Evolutionary conservation across 2,797 vertebrate genomes (phyloP), one percentile per base, ranked within the genome.

Genomic region (Selene dorsalis): DNA sequence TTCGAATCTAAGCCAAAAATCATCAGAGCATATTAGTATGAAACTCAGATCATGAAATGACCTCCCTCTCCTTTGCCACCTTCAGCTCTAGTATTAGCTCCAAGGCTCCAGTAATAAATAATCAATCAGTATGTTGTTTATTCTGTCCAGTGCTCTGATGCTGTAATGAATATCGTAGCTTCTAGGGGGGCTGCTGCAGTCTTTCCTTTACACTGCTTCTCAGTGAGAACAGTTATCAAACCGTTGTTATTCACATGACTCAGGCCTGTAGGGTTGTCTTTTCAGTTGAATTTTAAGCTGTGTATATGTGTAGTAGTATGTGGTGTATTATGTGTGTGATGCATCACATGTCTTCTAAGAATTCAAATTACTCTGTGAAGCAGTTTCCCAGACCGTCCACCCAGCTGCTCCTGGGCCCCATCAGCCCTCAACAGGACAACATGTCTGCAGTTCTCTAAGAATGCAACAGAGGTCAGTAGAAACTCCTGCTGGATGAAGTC

Each of bases 381-480:
- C 60, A 70, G 64, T 38, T 65, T 39, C 18, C 48, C 58, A 4
- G 59, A 32, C 28, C n/a, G 48, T 71, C 20, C 18, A 59, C 28
- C n/a, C 12, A 55, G 66, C 64, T 47, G 58, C 3, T 62, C 43
- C 56, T 6, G 48, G 45, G 12, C 30, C 22, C 24, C 39, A 22
- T 53, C 65, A 57, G 58, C 64, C 66, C 22, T 63, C 12, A 39
- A 3, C 28, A 65, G 53, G 28, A 3, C n/a, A n/a, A 50, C 28
- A 2, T 55, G 66, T 58, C 58, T 88, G 88, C 86, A 85, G 82
- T 92, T 90, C 85, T 48, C 74, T 56, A 13, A 17, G 18, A 56
- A 45, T 35, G 55, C 91, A 89, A 78, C 78, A 89, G 92, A 91
- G 90, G 93, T 92, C 93, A 85, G 69, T 87, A 92, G 82, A 93